Base-by-base conservation (phyloP, 2,113 vertebrate species). In the Gymnorhina tibicen region DNA sequence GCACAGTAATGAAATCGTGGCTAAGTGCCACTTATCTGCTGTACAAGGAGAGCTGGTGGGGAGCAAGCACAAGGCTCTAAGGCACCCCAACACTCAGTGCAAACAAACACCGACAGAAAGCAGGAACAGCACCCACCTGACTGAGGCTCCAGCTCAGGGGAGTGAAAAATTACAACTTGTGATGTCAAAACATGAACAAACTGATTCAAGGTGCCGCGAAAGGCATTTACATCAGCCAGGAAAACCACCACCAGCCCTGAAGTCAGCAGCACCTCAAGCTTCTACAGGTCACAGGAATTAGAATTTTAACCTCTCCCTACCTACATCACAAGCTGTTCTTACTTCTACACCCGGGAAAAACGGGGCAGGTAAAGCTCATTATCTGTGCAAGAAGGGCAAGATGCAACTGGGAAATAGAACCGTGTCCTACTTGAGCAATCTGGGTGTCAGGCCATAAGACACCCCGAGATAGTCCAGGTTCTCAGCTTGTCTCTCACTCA, bases 391-490 rank as follows among this genome's bases (percentile, higher is more conserved):
- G 50, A 66, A 86, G 17, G 28, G 11, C 44, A 44, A 37, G 47
- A 17, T 52, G 10, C n/a, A 68, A 77, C 11, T 32, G 85, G 42
- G 41, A 81, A 82, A 66, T 1, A 72, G n/a, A 76, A 47, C 9
- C 39, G 41, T 22, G 12, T 91, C 99, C 98, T 91, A 99, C 99
- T 99, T 99, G 50, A 99, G 98, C 67, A 99, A 97, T 78, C 98
- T 98, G 39, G 99, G 96, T 7, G 99, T 99, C 63, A 99, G 97
- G 52, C 99, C 99, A 1, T 99, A 99, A 14, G 99, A 99, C 16
- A 99, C 99, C 3, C 99, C 99, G 1, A 99, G 97, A 89, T 99
- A 99, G 96, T 99, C 99, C 67, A 99, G 97, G 78, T 52, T 97
- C 96, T 99, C 99, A 1, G 99, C 99, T 84, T 98, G 98, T 85